Evolutionary conservation across 1,140 invertebrate genomes (phyloP).

Genomic region (Trachymyrmex septentrionalis): DNA sequence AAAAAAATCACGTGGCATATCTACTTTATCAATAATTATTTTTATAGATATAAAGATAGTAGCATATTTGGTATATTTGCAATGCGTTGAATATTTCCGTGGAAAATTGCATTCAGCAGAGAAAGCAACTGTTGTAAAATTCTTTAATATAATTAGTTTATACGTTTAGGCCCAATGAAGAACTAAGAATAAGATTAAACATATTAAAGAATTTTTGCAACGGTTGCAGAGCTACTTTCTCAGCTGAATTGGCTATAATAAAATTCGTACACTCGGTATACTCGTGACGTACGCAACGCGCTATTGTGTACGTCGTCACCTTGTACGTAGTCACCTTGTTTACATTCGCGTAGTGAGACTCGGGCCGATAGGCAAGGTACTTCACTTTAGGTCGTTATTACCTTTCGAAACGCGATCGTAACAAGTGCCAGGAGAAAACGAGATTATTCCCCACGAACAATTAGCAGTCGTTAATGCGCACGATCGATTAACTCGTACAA

Average conservation of each 20-base stretch:
- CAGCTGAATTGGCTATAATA: background rate
- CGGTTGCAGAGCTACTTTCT: too few species aligned
- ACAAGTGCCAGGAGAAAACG: background rate
- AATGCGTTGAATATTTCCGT: background rate
- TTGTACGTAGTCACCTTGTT: background rate
- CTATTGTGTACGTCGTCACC: background rate
- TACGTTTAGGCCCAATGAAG: too few species aligned
- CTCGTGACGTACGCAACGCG: background rate
- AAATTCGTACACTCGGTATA: background rate
- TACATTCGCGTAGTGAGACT: background rate
- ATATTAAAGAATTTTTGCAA: too few species aligned
- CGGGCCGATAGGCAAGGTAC: background rate
- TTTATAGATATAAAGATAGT: background rate
- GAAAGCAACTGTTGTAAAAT: too few species aligned
- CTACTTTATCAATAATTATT: background rate
- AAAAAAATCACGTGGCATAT: background rate
- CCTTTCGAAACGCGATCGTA: background rate
- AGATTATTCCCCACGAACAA: background rate
- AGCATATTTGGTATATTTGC: background rate
- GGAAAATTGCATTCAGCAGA: background rate
- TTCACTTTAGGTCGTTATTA: background rate
- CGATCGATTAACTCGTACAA: background rate
- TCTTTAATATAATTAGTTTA: too few species aligned
- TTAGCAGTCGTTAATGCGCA: background rate
- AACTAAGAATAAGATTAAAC: too few species aligned